A percentile compares a stretch with the other conserved stretches of the same genome.
phyloP scores from a whole-genome alignment of 1,140 invertebrate genomes.

The Caenorhabditis briggsae region DNA sequence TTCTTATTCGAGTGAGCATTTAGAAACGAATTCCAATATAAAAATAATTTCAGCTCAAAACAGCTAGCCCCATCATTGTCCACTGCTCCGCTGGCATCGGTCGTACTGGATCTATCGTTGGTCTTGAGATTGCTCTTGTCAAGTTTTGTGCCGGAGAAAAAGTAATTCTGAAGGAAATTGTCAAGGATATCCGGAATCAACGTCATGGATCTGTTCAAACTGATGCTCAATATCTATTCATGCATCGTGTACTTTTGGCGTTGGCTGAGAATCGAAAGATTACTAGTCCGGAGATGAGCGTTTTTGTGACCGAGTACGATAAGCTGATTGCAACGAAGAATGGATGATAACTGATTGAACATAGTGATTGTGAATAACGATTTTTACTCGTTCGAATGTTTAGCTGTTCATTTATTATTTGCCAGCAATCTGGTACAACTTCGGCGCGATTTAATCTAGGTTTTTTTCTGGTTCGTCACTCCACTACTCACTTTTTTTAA shows the following conservation, averaged over 20 bases:
- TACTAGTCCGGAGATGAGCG: conserved; percentile 35
- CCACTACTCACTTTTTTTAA: too few species aligned
- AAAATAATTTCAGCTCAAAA: conserved; percentile 81
- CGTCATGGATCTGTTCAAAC: conserved; percentile 71
- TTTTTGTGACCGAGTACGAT: conserved; percentile 27
- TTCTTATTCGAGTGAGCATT: conserved; percentile 26
- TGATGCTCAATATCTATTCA: conserved; percentile 69
- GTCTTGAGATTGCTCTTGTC: conserved; percentile 63
- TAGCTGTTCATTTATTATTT: too few species aligned
- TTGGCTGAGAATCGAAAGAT: conserved; percentile 67
- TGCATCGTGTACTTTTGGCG: conserved; percentile 69
- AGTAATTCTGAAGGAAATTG: conserved; percentile 62
- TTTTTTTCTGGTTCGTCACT: too few species aligned
- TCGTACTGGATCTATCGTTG: conserved; percentile 84
- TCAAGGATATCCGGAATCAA: conserved; percentile 65
- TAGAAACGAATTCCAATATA: background rate
- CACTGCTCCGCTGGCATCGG: conserved; percentile 97
- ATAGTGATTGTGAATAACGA: too few species aligned
- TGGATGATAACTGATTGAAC: background rate
- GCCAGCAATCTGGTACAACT: too few species aligned
- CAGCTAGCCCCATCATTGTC: conserved; percentile 86
- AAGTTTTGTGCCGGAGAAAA: conserved; percentile 63
- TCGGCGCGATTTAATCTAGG: too few species aligned
- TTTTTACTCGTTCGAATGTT: too few species aligned
- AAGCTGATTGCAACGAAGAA: conserved; percentile 34